Evolutionary conservation across 2,888 invertebrate species (phyloP).

Genomic region (Parapristionchus giblindavisi): DNA sequence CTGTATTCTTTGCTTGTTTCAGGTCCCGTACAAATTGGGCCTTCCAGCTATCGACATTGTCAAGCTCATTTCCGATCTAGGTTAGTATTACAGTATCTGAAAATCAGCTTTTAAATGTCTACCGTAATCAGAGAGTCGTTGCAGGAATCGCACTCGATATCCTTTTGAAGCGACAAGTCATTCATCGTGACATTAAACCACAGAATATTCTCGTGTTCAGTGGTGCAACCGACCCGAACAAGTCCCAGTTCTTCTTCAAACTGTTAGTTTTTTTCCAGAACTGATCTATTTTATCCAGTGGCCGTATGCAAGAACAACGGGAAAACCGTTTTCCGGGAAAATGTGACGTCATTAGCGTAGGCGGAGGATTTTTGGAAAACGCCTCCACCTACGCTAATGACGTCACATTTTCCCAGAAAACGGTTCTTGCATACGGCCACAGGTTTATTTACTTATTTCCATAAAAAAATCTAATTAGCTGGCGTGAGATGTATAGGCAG

Average conservation of each 20-base stretch:
- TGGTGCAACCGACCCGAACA: neutral
- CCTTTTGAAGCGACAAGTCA: neutral
- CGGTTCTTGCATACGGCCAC: too few relatives aligned
- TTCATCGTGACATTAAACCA: constrained; percentile 33
- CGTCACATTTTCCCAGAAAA: too few relatives aligned
- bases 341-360: too few relatives aligned
- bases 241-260: constrained; percentile 21
- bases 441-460: too few relatives aligned
- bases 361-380: too few relatives aligned
- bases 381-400: too few relatives aligned
- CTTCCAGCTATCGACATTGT: constrained; percentile 18
- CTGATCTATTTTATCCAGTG: too few relatives aligned
- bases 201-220: constrained; percentile 37
- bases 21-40: constrained; percentile 11
- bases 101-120: neutral
- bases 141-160: constrained; percentile 12
- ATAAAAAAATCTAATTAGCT: too few relatives aligned
- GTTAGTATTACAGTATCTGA: constrained; percentile 13
- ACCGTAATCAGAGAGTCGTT: neutral
- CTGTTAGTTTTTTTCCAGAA: neutral
- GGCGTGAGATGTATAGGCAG: too few relatives aligned
- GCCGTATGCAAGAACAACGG: too few relatives aligned
- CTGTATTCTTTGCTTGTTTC: neutral
- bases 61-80: constrained; percentile 13
- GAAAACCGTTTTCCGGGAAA: too few relatives aligned